phyloP scores from a whole-genome alignment of 2,797 vertebrate genomes.

The Chelidonichthys spinosus region DNA sequence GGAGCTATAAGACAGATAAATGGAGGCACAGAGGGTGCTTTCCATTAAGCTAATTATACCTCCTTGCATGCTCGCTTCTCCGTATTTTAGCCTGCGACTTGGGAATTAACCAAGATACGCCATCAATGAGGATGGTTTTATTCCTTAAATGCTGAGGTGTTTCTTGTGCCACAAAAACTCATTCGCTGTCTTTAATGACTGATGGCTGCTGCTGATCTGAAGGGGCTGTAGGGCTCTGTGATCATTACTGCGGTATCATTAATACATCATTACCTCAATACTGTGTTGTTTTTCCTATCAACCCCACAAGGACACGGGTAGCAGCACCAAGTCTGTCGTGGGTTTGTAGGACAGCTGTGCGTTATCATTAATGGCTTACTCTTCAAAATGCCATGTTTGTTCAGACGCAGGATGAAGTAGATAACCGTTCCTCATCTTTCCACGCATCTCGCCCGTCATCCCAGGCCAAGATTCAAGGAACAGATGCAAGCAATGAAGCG shows the following conservation, averaged over 20 bases:
- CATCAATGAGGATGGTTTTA: not conserved
- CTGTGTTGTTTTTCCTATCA: not conserved
- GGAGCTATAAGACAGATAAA: conserved; percentile 13
- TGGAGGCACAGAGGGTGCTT: conserved; percentile 21
- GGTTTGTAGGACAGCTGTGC: conserved; percentile 24
- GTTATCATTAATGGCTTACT: conserved; percentile 14
- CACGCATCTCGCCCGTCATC: not conserved
- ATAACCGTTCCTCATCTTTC: not conserved
- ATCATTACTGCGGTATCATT: conserved; percentile 39
- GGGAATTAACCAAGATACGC: not conserved
- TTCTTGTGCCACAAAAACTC: not conserved
- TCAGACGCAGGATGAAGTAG: not conserved
- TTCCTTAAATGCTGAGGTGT: not conserved
- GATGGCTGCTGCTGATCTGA: conserved; percentile 26
- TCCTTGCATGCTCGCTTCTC: conserved; percentile 9
- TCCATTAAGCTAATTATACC: conserved; percentile 15
- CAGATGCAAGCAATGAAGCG: not conserved
- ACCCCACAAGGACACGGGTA: not conserved
- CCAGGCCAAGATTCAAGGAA: not conserved
- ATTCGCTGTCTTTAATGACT: conserved; percentile 3
- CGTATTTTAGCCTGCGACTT: not conserved
- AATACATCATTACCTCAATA: conserved; percentile 14
- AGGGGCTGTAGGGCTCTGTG: conserved; percentile 11
- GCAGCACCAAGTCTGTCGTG: not conserved
- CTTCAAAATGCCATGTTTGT: not conserved